A percentile compares a stretch with the other conserved stretches of the same genome.
phyloP scores from a whole-genome alignment of 2,888 invertebrate genomes.

The Eupithecia subumbrata region DNA sequence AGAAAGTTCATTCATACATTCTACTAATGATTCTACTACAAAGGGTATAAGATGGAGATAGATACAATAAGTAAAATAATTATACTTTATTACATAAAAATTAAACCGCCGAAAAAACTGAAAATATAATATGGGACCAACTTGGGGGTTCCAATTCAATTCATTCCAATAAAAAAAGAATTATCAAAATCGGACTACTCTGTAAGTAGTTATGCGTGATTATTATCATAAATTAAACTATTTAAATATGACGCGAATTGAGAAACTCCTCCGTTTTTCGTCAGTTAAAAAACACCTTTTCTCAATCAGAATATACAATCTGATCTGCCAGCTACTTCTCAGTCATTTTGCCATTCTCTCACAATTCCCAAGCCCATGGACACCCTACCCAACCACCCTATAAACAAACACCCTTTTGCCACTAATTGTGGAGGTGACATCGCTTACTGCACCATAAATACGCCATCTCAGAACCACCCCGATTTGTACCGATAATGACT shows the following conservation, averaged over 20 bases:
- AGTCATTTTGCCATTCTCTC: background rate
- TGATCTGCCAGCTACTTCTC: background rate
- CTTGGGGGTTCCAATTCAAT: too few relatives aligned
- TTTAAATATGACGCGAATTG: too few relatives aligned
- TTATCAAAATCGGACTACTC: too few relatives aligned
- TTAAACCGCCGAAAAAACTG: too few relatives aligned
- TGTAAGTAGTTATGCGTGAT: too few relatives aligned
- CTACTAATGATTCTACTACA: background rate
- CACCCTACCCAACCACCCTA: constrained; percentile 51
- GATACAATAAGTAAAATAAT: too few relatives aligned
- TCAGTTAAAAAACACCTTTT: background rate
- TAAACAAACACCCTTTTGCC: constrained; percentile 74
- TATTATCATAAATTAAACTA: too few relatives aligned
- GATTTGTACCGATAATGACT: constrained; percentile 47
- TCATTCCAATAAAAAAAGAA: too few relatives aligned
- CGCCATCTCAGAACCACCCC: constrained; percentile 47
- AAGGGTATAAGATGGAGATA: too few relatives aligned
- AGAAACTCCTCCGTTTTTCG: too few relatives aligned
- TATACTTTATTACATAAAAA: too few relatives aligned
- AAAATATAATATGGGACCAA: too few relatives aligned
- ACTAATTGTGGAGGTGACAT: constrained; percentile 74
- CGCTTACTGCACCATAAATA: constrained; percentile 62
- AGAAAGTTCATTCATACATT: background rate
- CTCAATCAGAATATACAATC: background rate
- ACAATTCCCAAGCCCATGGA: constrained; percentile 39